These are phyloP conservation scores for Pantherophis alleghaniensis DNA, from an alignment of 2,797 vertebrate genomes.

Conservation along the genomic window DNA sequence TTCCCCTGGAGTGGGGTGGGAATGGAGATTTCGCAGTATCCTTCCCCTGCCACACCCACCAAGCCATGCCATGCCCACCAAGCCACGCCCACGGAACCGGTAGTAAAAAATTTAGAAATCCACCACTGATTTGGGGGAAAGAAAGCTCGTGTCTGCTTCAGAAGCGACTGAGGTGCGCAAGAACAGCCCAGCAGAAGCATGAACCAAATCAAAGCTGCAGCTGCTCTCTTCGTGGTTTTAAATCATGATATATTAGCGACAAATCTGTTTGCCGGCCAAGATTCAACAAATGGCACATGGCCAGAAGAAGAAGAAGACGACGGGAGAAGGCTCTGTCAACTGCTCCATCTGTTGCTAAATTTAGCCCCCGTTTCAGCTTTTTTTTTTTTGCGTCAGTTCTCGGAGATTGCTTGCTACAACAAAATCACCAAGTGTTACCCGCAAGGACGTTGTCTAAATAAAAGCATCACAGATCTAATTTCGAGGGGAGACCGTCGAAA, in stretches of 20 bases:
- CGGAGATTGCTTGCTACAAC: slow-evolving; percentile 46
- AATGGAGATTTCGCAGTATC: too few relatives aligned
- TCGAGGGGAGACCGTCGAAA: background rate
- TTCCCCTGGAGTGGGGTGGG: too few relatives aligned
- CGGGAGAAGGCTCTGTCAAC: slow-evolving; percentile 61
- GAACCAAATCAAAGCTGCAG: slow-evolving; percentile 65
- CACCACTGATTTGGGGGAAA: background rate
- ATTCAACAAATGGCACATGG: slow-evolving; percentile 73
- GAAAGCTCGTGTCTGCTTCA: slow-evolving; percentile 24
- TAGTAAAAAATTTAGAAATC: too few relatives aligned
- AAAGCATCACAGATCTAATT: background rate
- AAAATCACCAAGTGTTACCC: slow-evolving; percentile 32
- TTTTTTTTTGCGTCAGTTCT: slow-evolving; percentile 30
- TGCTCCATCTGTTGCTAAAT: slow-evolving; percentile 75
- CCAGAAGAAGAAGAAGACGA: slow-evolving; percentile 47
- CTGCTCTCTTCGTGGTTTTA: slow-evolving; percentile 71
- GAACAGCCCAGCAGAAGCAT: slow-evolving; percentile 60
- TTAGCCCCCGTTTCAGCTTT: slow-evolving; percentile 56
- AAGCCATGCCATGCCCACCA: too few relatives aligned
- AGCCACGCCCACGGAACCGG: too few relatives aligned
- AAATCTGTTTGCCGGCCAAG: slow-evolving; percentile 72
- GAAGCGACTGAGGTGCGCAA: slow-evolving; percentile 43
- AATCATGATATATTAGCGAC: slow-evolving; percentile 77
- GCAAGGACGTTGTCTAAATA: slow-evolving; percentile 49
- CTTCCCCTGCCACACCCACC: too few relatives aligned